Percentiles rank a stretch among this genome's conserved stretches.
These are phyloP conservation scores for Chromobotia macracanthus DNA, from an alignment of 2,797 vertebrate species.

Conservation along the genomic window DNA sequence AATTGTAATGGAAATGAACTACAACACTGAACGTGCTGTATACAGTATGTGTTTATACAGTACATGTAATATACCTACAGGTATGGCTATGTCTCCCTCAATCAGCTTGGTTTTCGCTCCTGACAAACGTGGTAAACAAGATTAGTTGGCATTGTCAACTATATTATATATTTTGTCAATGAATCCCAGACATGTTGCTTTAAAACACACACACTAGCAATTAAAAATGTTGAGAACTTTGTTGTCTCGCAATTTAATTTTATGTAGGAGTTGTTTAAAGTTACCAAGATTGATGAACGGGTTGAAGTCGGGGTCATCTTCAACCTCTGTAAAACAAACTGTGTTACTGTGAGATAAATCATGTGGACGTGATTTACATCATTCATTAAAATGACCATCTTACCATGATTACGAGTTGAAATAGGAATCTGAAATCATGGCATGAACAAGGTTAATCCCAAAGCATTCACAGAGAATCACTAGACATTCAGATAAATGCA, in stretches of 20 bases:
- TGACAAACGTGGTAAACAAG: constrained; percentile 50
- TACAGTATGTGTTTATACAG: background rate
- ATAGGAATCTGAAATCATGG: constrained; percentile 64
- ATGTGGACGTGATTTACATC: background rate
- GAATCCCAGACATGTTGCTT: background rate
- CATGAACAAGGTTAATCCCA: background rate
- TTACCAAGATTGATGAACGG: constrained; percentile 74
- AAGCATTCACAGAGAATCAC: background rate
- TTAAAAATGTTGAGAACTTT: background rate
- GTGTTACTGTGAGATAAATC: background rate
- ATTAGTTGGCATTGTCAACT: too few relatives aligned
- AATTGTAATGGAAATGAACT: background rate
- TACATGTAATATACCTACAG: constrained; percentile 64
- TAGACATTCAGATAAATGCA: background rate
- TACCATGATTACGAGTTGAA: constrained; percentile 67
- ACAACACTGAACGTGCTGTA: background rate
- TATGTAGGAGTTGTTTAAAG: background rate
- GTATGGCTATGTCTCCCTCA: constrained; percentile 75
- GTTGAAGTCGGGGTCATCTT: constrained; percentile 72
- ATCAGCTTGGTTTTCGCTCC: constrained; percentile 70
- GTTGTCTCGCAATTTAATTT: background rate
- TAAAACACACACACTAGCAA: background rate
- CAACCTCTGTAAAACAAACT: constrained; percentile 68
- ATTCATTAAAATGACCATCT: constrained; percentile 35
- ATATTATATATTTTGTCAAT: constrained; percentile 8